Conservation (phyloP, 30 jellyfish, hydroid and myxozoan genomes). For the Rhopilema esculentum region DNA sequence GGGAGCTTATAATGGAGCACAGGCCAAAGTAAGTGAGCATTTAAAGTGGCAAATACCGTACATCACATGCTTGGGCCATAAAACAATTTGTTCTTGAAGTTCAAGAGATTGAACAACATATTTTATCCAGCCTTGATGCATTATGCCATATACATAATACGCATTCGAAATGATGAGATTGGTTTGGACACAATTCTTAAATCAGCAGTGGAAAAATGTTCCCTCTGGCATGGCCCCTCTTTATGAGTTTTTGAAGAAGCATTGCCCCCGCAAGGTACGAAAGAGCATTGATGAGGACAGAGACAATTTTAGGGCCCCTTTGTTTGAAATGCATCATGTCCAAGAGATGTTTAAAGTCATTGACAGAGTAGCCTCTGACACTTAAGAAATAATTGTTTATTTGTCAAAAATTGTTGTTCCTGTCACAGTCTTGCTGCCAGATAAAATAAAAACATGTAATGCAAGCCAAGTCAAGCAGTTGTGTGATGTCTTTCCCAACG, state of each 20-base stretch:
- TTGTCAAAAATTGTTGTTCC: background rate
- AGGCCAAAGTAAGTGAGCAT: conserved; percentile 17
- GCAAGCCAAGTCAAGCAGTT: conserved; percentile 12
- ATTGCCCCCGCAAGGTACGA: conserved; percentile 17
- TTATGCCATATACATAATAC: conserved; percentile 4
- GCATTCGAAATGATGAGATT: background rate
- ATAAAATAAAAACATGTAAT: background rate
- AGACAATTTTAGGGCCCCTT: conserved; percentile 1
- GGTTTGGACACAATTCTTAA: conserved; percentile 3
- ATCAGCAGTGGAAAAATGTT: conserved; percentile 2
- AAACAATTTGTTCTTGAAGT: conserved; percentile 7
- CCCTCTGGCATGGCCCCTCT: background rate
- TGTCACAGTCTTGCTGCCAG: conserved; percentile 2
- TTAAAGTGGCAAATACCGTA: conserved; percentile 1
- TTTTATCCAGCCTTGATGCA: background rate
- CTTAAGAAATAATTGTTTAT: background rate
- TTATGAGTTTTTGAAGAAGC: conserved; percentile 10
- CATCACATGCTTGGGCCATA: conserved; percentile 56
- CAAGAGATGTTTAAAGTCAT: background rate
- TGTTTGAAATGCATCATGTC: background rate
- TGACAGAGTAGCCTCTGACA: background rate
- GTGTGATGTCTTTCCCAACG: conserved; percentile 86
- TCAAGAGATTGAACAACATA: conserved; percentile 4
- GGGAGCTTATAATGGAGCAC: conserved; percentile 29
- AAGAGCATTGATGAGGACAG: conserved; percentile 14